Percentiles rank a stretch among this genome's conserved stretches.
phyloP scores from a whole-genome alignment of 2,888 invertebrate genomes.

The Malthinus seriepunctatus region DNA sequence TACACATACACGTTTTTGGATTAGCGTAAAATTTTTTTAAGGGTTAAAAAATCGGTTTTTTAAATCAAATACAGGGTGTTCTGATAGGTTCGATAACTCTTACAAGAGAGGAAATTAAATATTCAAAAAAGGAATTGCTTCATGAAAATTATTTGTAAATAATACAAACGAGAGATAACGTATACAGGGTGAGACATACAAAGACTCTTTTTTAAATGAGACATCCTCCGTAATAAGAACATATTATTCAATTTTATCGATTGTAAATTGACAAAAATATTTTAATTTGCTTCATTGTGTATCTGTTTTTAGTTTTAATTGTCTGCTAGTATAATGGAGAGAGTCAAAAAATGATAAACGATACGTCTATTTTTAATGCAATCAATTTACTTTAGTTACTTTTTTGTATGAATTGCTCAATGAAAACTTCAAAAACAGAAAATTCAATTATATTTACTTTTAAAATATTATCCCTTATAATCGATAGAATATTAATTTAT shows the following conservation, averaged over 20 bases:
- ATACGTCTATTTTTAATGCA: conserved; percentile 15
- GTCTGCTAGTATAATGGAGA: background rate
- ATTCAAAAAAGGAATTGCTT: too few relatives aligned
- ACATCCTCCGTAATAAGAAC: too few relatives aligned
- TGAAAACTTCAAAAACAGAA: conserved; percentile 20
- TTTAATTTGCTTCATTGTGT: background rate
- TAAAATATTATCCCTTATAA: conserved; percentile 13
- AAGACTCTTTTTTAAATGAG: too few relatives aligned
- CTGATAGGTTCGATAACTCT: too few relatives aligned
- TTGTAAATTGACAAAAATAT: background rate
- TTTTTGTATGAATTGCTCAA: conserved; percentile 14
- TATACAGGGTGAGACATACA: too few relatives aligned
- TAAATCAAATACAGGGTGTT: too few relatives aligned
- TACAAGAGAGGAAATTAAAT: too few relatives aligned
- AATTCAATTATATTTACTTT: conserved; percentile 20
- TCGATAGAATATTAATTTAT: conserved; percentile 9
- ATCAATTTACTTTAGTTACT: conserved; percentile 7
- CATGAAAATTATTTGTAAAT: too few relatives aligned
- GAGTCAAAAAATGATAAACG: conserved; percentile 14
- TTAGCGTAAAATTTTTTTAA: too few relatives aligned
- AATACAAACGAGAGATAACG: too few relatives aligned
- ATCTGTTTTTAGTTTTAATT: background rate
- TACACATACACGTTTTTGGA: too few relatives aligned
- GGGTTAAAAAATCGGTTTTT: too few relatives aligned
- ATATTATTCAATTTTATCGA: background rate